phyloP scores from a whole-genome alignment of 2,113 vertebrate genomes.

The Neotragus pygmaeus region DNA sequence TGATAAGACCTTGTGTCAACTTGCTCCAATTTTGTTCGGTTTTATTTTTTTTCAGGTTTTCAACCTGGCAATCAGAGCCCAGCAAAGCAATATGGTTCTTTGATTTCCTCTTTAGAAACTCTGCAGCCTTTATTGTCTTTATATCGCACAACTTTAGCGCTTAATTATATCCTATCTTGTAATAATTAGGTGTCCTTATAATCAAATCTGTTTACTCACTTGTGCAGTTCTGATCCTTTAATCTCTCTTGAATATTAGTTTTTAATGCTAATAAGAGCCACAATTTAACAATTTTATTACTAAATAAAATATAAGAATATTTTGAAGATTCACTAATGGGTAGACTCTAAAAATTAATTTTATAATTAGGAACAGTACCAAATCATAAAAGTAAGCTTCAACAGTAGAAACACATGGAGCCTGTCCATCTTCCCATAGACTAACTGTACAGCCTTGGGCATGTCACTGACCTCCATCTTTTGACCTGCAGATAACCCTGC shows the following conservation, averaged over 20 bases:
- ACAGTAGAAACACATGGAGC: accelerated
- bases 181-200: constrained; percentile 69
- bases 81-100: constrained; percentile 41
- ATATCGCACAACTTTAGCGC: constrained; percentile 39
- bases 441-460: no score
- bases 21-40: constrained; percentile 22
- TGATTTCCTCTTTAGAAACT: constrained; percentile 50
- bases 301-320: constrained; percentile 39
- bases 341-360: background rate
- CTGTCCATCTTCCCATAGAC: accelerated
- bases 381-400: background rate
- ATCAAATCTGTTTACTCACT: constrained; percentile 69
- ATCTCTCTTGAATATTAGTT: constrained; percentile 64
- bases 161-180: constrained; percentile 68
- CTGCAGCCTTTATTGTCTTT: constrained; percentile 48
- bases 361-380: background rate
- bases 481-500: background rate
- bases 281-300: constrained; percentile 61
- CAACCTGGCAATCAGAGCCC: background rate
- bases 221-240: constrained; percentile 61
- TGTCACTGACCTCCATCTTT: background rate
- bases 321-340: background rate
- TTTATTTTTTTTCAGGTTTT: constrained; percentile 25
- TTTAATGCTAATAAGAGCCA: constrained; percentile 58
- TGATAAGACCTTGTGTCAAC: background rate